Conservation (phyloP, 2,888 invertebrate genomes). For the Pocota personata region DNA sequence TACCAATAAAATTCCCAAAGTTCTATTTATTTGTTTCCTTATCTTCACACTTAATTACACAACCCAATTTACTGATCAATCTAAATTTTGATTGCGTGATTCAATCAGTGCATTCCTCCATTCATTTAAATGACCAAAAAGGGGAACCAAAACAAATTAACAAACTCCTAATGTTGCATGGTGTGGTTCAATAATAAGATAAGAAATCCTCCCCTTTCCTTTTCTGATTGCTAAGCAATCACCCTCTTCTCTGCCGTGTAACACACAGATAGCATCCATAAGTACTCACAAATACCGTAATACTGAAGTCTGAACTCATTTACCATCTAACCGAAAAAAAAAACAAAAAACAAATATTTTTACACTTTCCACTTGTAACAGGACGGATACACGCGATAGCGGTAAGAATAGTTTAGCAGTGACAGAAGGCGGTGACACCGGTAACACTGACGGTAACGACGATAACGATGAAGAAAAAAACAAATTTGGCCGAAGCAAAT, state of each 20-base stretch:
- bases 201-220: not conserved
- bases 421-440: conserved; percentile 31
- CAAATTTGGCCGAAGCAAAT: conserved; percentile 86
- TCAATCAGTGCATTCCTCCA: conserved; percentile 34
- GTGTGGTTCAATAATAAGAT: conserved; percentile 25
- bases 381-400: conserved; percentile 73
- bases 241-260: not conserved
- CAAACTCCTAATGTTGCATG: conserved; percentile 33
- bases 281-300: conserved; percentile 46
- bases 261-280: conserved; percentile 3
- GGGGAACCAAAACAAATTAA: conserved; percentile 23
- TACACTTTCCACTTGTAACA: conserved; percentile 76
- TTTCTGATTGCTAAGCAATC: conserved; percentile 12
- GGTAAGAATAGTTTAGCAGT: conserved; percentile 75
- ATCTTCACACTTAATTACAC: conserved; percentile 48
- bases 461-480: conserved; percentile 72
- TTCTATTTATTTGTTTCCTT: conserved; percentile 11
- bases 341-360: conserved; percentile 68
- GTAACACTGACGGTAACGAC: conserved; percentile 7
- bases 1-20: conserved; percentile 12
- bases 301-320: conserved; percentile 68
- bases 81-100: conserved; percentile 42
- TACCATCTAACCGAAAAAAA: conserved; percentile 36
- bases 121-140: conserved; percentile 1
- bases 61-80: conserved; percentile 45